Base-by-base conservation (phyloP, 2,113 vertebrate genomes). In the Barbus barbus region DNA sequence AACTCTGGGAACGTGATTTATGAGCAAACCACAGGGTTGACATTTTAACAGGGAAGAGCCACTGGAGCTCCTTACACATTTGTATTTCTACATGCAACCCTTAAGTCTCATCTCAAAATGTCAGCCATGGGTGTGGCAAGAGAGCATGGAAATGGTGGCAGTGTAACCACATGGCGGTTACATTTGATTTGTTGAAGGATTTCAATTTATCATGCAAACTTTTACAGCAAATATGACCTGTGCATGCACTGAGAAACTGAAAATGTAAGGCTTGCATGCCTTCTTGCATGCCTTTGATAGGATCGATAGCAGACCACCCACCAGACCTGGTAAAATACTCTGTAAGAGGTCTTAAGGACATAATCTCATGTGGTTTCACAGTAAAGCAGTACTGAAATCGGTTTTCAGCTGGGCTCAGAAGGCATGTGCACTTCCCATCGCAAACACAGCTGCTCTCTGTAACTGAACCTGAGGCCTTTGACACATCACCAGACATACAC, bases 1-100 rank as follows among this genome's bases (percentile, higher is more conserved):
- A 78, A 65, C 31, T 73, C 71, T n/a, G 26, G 24, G 22, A 69
- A 46, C 48, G 5, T 61, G 33, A 84, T 78, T 86, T 86, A 73
- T 46, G 63, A 48, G 85, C 86, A 71, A 88, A 88, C 86, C 78
- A 89, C 84, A 88, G 81, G 69, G 75, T 31, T 69, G 65, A 18
- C 67, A 63, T 60, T 75, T 44, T 63, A 46, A 79, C 69, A 74
- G 36, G 22, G 41, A 24, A 83, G 69, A 84, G 74, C 38, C 16
- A 44, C 44, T 67, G 33, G 53, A 78, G 44, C 44, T 80, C 33
- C 61, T 14, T 46, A 13, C 36, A 28, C 44, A 69, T 84, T 77
- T 81, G 76, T 60, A 53, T 72, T 38, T 69, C 69, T 71, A 38
- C 75, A 69, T 77, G 48, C 18, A 80, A 60, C 24, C 16, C 80